Conservation (phyloP, 1,140 invertebrate genomes). For the Microplitis mediator region DNA sequence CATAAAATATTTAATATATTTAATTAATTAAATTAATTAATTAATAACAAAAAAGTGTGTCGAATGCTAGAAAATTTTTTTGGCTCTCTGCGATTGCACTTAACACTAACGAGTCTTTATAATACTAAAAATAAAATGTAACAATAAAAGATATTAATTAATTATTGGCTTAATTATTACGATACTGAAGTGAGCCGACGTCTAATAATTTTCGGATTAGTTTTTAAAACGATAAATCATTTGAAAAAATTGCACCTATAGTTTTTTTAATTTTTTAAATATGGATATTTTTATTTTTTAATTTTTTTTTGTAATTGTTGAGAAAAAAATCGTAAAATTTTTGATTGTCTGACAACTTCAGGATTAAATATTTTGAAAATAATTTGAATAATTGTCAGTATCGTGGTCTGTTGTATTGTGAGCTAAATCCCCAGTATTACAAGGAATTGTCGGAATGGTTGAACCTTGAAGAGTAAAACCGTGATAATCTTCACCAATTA, state of each 20-base stretch:
- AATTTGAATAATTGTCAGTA: conserved; percentile 42
- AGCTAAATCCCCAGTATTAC: conserved; percentile 69
- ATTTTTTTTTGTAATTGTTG: no score
- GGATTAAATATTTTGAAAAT: conserved; percentile 49
- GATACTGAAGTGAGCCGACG: no score
- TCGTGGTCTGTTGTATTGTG: conserved; percentile 46
- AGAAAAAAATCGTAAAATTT: no score
- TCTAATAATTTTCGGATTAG: no score
- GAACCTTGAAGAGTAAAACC: conserved; percentile 73
- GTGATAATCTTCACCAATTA: conserved; percentile 63
- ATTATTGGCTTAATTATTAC: no score
- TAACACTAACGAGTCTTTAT: not conserved
- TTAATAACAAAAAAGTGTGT: not conserved
- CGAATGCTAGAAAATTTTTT: not conserved
- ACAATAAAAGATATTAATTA: not conserved
- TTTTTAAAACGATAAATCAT: not conserved
- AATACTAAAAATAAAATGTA: not conserved
- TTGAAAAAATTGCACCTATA: not conserved
- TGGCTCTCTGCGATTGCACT: not conserved
- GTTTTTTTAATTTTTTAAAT: no score
- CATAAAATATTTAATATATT: not conserved
- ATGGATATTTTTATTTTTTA: no score
- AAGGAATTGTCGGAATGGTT: conserved; percentile 75
- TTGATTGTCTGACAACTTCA: no score
- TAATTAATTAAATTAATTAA: not conserved